Percentiles rank a stretch among this genome's conserved stretches.
phyloP scores from a whole-genome alignment of 35 echinoderm and acorn worm genomes.

The Hemicentrotus pulcherrimus region DNA sequence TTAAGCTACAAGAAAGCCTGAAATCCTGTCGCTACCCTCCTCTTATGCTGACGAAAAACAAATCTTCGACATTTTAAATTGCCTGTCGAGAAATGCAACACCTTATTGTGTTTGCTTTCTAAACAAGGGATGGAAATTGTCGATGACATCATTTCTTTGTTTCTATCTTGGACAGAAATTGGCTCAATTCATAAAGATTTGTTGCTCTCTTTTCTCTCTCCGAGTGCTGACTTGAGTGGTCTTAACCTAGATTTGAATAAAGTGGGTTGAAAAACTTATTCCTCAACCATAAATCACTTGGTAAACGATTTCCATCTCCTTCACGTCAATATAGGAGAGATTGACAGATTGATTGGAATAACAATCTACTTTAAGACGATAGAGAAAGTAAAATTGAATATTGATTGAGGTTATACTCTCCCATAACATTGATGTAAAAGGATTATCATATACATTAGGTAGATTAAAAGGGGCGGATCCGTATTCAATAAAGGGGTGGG shows the following conservation, averaged over 20 bases:
- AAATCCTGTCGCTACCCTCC: neutral
- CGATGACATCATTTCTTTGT: neutral
- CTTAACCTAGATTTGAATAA: neutral
- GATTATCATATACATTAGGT: too few relatives aligned
- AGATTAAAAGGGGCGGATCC: too few relatives aligned
- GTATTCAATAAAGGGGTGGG: too few relatives aligned
- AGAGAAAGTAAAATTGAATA: too few relatives aligned
- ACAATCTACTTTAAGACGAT: neutral
- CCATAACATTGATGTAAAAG: too few relatives aligned
- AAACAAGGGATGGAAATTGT: neutral
- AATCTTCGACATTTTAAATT: conserved; percentile 4
- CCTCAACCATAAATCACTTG: neutral
- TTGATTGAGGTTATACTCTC: too few relatives aligned
- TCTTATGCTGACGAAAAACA: neutral
- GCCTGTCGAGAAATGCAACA: conserved; percentile 1
- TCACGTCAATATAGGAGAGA: neutral
- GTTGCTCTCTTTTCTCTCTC: neutral
- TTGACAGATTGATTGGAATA: neutral
- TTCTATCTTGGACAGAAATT: neutral
- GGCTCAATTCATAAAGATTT: neutral
- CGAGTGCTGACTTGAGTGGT: neutral
- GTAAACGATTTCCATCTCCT: neutral
- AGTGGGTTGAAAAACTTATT: neutral
- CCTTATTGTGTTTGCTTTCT: neutral
- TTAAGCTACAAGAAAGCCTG: neutral